phyloP scores from a whole-genome alignment of 2,113 vertebrate genomes.

The Cepphus grylle region DNA sequence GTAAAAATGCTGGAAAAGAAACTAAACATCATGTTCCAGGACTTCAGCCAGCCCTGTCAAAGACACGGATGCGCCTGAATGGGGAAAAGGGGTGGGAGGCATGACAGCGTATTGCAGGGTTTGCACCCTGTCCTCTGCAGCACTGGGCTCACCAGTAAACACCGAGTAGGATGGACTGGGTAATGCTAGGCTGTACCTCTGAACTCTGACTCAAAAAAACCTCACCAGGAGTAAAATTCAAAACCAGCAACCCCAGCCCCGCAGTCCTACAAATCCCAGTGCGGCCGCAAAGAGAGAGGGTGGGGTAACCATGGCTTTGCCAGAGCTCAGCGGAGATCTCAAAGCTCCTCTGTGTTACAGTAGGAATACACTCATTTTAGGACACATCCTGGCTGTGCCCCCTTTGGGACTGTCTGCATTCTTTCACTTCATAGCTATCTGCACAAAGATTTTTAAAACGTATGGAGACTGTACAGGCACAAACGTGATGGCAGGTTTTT shows the following conservation, averaged over 20 bases:
- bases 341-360: neutral
- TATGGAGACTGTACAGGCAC: neutral
- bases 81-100: neutral
- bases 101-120: neutral
- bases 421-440: constrained; percentile 1
- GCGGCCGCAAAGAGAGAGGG: neutral
- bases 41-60: neutral
- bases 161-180: neutral
- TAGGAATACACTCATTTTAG: neutral
- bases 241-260: neutral
- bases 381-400: neutral
- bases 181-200: neutral
- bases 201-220: neutral
- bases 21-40: neutral
- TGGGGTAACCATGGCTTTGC: neutral
- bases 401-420: neutral
- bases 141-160: neutral
- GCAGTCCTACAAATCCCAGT: neutral
- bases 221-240: neutral
- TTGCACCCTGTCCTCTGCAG: neutral
- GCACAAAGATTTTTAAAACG: neutral
- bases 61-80: neutral
- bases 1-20: neutral
- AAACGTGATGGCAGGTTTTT: neutral
- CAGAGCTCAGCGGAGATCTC: neutral